These are phyloP conservation scores for Elegia similella DNA, from an alignment of 2,888 invertebrate species.

Conservation along the genomic window DNA sequence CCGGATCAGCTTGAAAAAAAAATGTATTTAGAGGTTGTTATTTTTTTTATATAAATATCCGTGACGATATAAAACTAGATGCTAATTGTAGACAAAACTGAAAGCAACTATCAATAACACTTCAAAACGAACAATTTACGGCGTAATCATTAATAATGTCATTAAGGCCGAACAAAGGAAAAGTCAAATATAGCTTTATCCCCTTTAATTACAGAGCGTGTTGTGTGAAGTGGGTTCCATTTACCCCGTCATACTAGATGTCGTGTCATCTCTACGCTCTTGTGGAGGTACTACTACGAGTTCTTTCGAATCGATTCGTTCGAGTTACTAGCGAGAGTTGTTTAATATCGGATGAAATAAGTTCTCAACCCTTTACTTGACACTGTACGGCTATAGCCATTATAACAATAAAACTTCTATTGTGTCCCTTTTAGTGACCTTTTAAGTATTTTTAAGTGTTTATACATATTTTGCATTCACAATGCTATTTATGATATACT, in stretches of 20 bases:
- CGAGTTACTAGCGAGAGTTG: neutral
- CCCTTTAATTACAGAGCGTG: slow-evolving; percentile 41
- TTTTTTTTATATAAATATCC: no score
- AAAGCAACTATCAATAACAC: neutral
- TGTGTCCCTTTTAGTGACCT: no score
- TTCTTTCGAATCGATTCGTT: neutral
- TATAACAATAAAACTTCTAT: no score
- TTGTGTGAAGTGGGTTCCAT: slow-evolving; percentile 43
- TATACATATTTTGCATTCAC: no score
- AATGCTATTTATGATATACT: no score
- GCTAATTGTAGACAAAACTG: neutral
- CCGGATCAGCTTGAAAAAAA: no score
- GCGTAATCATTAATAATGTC: slow-evolving; percentile 15
- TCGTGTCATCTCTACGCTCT: slow-evolving; percentile 30
- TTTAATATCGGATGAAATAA: no score
- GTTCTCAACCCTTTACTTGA: no score
- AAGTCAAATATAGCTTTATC: slow-evolving; percentile 25
- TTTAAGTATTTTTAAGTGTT: no score
- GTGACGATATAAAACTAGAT: no score
- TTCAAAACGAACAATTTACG: slow-evolving; percentile 1
- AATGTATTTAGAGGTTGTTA: no score
- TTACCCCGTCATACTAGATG: slow-evolving; percentile 38
- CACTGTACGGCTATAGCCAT: no score
- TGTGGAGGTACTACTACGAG: slow-evolving; percentile 18
- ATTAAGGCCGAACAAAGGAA: slow-evolving; percentile 18